Conservation (phyloP, 2,113 vertebrate genomes). For the Prochilodus magdalenae region DNA sequence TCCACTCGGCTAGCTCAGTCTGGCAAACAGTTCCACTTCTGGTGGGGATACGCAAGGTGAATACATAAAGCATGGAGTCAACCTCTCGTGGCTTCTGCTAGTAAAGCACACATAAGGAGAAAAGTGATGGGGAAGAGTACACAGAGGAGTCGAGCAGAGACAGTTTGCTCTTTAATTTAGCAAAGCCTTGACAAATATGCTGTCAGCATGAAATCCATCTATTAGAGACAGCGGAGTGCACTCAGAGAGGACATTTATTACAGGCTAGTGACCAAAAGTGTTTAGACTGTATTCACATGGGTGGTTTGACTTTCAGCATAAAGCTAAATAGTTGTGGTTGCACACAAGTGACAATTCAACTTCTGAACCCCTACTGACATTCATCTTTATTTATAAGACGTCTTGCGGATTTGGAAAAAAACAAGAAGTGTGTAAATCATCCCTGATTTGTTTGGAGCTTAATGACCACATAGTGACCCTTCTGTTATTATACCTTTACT, state of each 20-base stretch:
- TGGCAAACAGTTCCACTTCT: constrained; percentile 58
- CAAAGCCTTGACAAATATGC: constrained; percentile 64
- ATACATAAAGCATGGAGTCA: constrained; percentile 56
- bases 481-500: constrained; percentile 60
- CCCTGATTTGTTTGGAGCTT: constrained; percentile 62
- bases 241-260: constrained; percentile 29
- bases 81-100: constrained; percentile 16
- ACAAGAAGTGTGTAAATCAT: constrained; percentile 74
- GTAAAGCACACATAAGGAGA: constrained; percentile 42
- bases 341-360: neutral
- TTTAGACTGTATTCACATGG: neutral
- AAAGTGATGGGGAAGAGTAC: neutral
- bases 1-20: constrained; percentile 26
- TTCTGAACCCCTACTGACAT: neutral
- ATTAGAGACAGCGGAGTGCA: constrained; percentile 33
- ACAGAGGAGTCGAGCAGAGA: constrained; percentile 52
- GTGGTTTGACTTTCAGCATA: constrained; percentile 56
- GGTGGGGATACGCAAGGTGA: constrained; percentile 64
- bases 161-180: constrained; percentile 74
- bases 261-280: constrained; percentile 54
- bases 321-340: constrained; percentile 63
- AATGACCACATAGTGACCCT: constrained; percentile 66
- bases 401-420: constrained; percentile 52
- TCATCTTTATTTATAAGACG: constrained; percentile 17
- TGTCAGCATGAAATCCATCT: constrained; percentile 61